Percentiles rank a stretch among this genome's conserved stretches.
These are phyloP conservation scores for Hesperophylax magnus DNA, from an alignment of 1,140 invertebrate species.

Conservation along the genomic window DNA sequence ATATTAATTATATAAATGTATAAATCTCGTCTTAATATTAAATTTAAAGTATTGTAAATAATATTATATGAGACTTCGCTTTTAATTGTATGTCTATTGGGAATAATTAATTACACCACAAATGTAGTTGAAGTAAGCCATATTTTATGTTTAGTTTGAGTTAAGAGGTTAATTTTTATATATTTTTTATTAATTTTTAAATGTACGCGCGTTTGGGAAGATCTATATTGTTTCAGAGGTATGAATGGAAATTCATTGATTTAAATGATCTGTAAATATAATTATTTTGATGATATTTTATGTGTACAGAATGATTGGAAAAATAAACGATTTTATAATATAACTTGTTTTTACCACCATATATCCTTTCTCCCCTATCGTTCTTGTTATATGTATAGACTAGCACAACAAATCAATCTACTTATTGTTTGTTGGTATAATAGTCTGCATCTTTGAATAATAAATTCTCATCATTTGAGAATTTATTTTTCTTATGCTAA, in stretches of 20 bases:
- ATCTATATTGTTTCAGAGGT: slow-evolving; percentile 47
- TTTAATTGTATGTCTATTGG: slow-evolving; percentile 48
- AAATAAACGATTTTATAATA: slow-evolving; percentile 59
- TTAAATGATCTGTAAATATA: slow-evolving; percentile 56
- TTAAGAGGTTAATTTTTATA: slow-evolving; percentile 46
- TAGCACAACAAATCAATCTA: too few species aligned
- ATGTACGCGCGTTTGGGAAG: slow-evolving; percentile 39
- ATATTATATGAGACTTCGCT: slow-evolving; percentile 44
- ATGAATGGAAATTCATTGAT: slow-evolving; percentile 46
- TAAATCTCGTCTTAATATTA: slow-evolving; percentile 44
- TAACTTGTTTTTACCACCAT: slow-evolving; percentile 16
- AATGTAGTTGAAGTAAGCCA: slow-evolving; percentile 54
- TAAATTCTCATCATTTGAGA: too few species aligned
- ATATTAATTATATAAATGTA: slow-evolving; percentile 44
- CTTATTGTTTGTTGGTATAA: too few species aligned
- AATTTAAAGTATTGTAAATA: slow-evolving; percentile 46
- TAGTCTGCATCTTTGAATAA: too few species aligned
- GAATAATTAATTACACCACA: slow-evolving; percentile 44
- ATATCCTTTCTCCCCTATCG: slow-evolving; percentile 11
- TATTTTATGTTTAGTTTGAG: slow-evolving; percentile 50
- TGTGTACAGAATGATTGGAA: slow-evolving; percentile 58
- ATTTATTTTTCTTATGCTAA: too few species aligned
- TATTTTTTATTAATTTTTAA: slow-evolving; percentile 51
- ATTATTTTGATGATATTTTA: slow-evolving; percentile 53
- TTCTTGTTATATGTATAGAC: not conserved